Evolutionary conservation across 2,888 invertebrate species (phyloP).

Genomic region (Trichogramma dendrolimi): DNA sequence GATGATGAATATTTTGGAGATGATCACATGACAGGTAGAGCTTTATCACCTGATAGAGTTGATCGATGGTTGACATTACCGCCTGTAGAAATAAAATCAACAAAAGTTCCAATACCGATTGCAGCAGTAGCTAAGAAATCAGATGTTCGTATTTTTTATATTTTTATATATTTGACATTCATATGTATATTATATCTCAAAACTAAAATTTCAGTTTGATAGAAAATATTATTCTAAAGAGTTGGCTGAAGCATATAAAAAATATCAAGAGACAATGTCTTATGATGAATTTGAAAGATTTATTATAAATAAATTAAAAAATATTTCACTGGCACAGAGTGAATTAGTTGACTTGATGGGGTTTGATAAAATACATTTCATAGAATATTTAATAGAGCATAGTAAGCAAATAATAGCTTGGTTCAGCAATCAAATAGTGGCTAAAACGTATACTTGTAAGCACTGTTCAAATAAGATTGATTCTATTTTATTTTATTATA

Average conservation of each 20-base stretch:
- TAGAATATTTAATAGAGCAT: conserved; percentile 44
- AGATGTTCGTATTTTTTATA: conserved; percentile 30
- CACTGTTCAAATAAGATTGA: conserved; percentile 56
- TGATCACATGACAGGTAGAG: too few relatives aligned
- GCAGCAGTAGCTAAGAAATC: conserved; percentile 24
- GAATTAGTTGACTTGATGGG: conserved; percentile 87
- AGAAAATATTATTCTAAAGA: conserved; percentile 58
- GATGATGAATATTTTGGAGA: too few relatives aligned
- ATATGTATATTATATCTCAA: conserved; percentile 1
- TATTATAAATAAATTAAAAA: conserved; percentile 60
- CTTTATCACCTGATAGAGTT: conserved; percentile 25
- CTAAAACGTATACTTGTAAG: conserved; percentile 59
- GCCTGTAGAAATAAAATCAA: conserved; percentile 11
- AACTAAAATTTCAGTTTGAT: conserved; percentile 52
- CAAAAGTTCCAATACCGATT: neutral
- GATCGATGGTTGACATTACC: conserved; percentile 40
- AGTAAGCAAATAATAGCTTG: conserved; percentile 36
- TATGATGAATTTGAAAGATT: conserved; percentile 60
- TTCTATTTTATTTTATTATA: conserved; percentile 5
- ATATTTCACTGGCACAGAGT: conserved; percentile 62
- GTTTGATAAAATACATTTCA: conserved; percentile 61
- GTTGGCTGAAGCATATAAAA: conserved; percentile 55
- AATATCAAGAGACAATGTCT: conserved; percentile 52
- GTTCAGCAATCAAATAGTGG: conserved; percentile 31
- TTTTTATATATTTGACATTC: neutral